These are phyloP conservation scores for Nesidiocoris tenuis DNA, from an alignment of 2,888 invertebrate species.

Conservation along the genomic window DNA sequence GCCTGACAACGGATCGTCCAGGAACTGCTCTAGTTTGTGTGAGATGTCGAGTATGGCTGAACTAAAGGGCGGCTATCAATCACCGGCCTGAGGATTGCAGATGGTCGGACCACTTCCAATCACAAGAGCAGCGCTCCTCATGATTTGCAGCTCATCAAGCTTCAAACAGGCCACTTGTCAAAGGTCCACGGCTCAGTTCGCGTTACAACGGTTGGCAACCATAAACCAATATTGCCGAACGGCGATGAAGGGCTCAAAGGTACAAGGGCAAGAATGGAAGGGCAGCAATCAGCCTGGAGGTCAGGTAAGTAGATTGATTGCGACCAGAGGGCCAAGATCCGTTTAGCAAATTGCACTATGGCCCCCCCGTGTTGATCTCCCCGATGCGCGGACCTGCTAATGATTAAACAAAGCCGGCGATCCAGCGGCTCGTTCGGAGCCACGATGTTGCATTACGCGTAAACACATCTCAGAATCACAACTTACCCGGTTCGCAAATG, in stretches of 20 bases:
- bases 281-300: not conserved
- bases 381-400: conserved; percentile 1
- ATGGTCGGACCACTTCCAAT: not conserved
- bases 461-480: too few relatives aligned
- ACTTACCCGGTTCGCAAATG: too few relatives aligned
- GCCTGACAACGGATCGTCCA: too few relatives aligned
- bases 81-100: not conserved
- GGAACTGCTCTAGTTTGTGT: not conserved
- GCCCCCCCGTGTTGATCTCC: conserved; percentile 14
- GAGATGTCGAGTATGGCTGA: not conserved
- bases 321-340: conserved; percentile 10
- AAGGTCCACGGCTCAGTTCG: not conserved
- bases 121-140: conserved; percentile 2
- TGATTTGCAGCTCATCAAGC: conserved; percentile 37
- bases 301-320: conserved; percentile 35
- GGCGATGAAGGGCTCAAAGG: not conserved
- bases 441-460: not conserved
- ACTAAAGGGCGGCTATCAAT: not conserved
- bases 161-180: conserved; percentile 25
- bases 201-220: conserved; percentile 4
- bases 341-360: conserved; percentile 13
- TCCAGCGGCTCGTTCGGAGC: too few relatives aligned
- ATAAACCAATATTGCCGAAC: conserved; percentile 33
- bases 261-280: not conserved
- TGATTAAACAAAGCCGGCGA: conserved; percentile 10